phyloP scores from a whole-genome alignment of 1,140 invertebrate species.

The Orius insidiosus region DNA sequence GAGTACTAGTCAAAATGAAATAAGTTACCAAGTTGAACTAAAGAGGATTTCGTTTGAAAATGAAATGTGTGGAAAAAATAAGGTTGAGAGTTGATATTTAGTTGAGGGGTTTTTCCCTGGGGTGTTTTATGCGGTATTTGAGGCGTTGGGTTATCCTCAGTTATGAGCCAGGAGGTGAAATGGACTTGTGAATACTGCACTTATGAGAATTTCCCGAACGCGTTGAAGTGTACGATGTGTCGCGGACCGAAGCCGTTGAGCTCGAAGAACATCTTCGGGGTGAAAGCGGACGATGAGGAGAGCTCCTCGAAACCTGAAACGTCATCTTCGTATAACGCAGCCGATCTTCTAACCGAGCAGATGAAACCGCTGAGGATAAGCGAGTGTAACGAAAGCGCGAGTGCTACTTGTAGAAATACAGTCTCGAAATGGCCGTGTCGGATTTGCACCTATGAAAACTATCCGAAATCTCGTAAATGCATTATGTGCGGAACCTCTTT shows the following conservation, averaged over 20 bases:
- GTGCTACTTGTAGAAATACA: background rate
- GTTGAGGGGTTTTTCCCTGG: no score
- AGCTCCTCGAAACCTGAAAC: background rate
- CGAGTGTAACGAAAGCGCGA: background rate
- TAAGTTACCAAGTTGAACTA: no score
- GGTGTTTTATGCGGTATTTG: no score
- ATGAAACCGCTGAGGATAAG: constrained; percentile 39
- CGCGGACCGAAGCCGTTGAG: constrained; percentile 50
- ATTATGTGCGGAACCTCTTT: constrained; percentile 58
- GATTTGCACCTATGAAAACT: constrained; percentile 88
- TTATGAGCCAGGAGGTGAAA: constrained; percentile 31
- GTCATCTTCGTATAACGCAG: constrained; percentile 22
- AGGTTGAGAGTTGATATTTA: no score
- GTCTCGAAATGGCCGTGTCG: constrained; percentile 26
- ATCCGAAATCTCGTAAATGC: constrained; percentile 75
- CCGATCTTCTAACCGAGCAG: constrained; percentile 42
- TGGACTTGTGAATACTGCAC: constrained; percentile 90
- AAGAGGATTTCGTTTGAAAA: no score
- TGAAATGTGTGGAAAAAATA: no score
- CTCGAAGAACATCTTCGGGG: constrained; percentile 28
- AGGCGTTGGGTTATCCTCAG: no score
- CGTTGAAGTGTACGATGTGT: constrained; percentile 83
- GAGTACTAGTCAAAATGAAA: no score
- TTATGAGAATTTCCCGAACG: constrained; percentile 80
- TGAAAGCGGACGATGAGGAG: background rate